Percentiles rank a stretch among this genome's conserved stretches.
These are phyloP conservation scores for Phortica variegata DNA, from an alignment of 1,140 invertebrate genomes.

Conservation along the genomic window DNA sequence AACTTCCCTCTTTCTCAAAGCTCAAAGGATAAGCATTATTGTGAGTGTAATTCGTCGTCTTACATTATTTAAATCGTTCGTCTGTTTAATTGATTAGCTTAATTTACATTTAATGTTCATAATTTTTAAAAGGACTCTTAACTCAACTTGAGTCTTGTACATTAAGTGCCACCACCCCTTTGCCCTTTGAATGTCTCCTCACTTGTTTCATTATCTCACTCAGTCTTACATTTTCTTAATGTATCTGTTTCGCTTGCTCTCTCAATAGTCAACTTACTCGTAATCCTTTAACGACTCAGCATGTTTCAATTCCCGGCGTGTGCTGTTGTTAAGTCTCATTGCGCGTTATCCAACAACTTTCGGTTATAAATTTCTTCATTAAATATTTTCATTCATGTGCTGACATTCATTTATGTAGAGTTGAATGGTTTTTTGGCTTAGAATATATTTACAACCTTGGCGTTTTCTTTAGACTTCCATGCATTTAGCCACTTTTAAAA, in stretches of 20 bases:
- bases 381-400: constrained; percentile 45
- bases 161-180: constrained; percentile 2
- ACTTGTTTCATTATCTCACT: no score
- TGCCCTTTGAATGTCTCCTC: no score
- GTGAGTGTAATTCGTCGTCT: no score
- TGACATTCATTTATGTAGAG: background rate
- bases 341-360: no score
- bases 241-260: no score
- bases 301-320: background rate
- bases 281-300: background rate
- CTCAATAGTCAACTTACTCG: constrained; percentile 17
- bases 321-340: background rate
- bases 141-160: constrained; percentile 3
- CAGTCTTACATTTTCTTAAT: no score
- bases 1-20: no score
- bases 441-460: constrained; percentile 6
- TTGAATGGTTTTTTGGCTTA: constrained; percentile 24
- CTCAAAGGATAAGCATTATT: no score
- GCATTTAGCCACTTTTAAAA: no score
- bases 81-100: constrained; percentile 43
- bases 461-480: no score
- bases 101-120: constrained; percentile 50
- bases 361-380: constrained; percentile 53
- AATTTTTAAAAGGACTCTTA: constrained; percentile 32
- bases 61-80: no score